These are phyloP conservation scores for Garra rufa DNA, from an alignment of 2,113 vertebrate species.

Conservation along the genomic window DNA sequence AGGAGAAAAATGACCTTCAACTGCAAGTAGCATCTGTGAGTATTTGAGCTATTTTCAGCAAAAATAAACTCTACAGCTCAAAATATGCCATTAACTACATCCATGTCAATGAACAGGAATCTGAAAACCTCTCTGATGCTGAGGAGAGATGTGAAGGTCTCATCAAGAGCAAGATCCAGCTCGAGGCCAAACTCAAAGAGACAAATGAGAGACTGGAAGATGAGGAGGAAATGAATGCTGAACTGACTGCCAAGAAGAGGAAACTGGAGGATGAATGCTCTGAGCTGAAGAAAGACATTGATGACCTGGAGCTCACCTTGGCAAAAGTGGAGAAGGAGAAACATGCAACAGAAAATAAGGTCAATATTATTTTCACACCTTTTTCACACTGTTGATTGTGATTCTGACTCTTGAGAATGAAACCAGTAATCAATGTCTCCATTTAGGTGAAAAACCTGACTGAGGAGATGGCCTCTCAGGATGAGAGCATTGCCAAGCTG, in stretches of 20 bases:
- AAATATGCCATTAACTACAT: no score
- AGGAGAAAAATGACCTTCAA: conserved; percentile 58
- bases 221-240: conserved; percentile 77
- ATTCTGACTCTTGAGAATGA: no score
- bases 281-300: conserved; percentile 71
- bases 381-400: no score
- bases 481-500: no score
- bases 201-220: conserved; percentile 76
- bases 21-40: conserved; percentile 58
- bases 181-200: conserved; percentile 62
- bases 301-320: conserved; percentile 61
- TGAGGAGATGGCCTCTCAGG: no score
- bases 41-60: no score
- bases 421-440: no score
- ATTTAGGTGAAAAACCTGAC: no score
- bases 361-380: no score
- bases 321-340: conserved; percentile 2
- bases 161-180: conserved; percentile 63
- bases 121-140: conserved; percentile 63
- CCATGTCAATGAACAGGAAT: conserved; percentile 54
- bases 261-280: no score
- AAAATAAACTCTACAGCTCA: no score
- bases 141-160: conserved; percentile 63
- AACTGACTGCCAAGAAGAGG: conserved; percentile 76
- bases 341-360: conserved; percentile 65